Conservation (phyloP, 1,140 invertebrate species). For the Argopecten irradians region DNA sequence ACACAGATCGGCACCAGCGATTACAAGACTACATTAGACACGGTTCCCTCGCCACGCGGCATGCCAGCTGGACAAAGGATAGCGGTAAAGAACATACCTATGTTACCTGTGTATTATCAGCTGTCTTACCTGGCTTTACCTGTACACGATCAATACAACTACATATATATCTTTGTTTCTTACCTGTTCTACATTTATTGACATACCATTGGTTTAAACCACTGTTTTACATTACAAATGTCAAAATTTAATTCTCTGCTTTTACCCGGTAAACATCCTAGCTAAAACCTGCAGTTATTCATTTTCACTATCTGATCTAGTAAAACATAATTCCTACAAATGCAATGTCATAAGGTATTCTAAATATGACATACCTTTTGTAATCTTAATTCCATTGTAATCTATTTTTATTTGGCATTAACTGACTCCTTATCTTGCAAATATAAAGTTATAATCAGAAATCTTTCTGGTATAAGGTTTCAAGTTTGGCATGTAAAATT, state of each 20-base stretch:
- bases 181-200: not conserved
- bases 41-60: not conserved
- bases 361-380: too few relatives aligned
- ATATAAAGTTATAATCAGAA: not conserved
- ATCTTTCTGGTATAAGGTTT: not conserved
- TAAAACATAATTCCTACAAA: too few relatives aligned
- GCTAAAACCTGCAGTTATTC: too few relatives aligned
- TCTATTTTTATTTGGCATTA: not conserved
- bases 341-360: too few relatives aligned
- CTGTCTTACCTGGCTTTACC: not conserved
- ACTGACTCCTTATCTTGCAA: not conserved
- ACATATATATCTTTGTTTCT: not conserved
- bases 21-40: constrained; percentile 15
- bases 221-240: too few relatives aligned
- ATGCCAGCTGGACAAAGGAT: not conserved
- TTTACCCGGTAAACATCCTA: too few relatives aligned
- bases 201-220: not conserved
- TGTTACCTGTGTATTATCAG: constrained; percentile 21
- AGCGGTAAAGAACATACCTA: not conserved
- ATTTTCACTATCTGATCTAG: too few relatives aligned
- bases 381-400: not conserved
- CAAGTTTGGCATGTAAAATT: not conserved
- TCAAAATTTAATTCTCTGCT: too few relatives aligned
- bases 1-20: too few relatives aligned
- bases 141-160: not conserved